Evolutionary conservation across 2,113 vertebrate genomes (phyloP).

Genomic region (Lophotis ruficrista): DNA sequence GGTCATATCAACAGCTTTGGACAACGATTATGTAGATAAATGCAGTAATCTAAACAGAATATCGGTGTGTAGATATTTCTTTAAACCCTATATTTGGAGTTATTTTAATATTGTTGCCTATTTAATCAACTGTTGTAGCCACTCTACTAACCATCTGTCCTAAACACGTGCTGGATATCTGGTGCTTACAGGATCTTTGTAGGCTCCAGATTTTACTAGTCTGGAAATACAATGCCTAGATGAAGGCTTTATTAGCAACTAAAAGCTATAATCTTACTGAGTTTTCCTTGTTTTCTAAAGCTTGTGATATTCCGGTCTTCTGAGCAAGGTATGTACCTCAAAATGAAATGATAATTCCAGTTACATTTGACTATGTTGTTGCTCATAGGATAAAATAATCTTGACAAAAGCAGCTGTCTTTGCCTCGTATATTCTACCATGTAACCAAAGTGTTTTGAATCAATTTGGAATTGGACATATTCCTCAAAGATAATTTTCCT

Average conservation of each 20-base stretch:
- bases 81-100: neutral
- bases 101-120: neutral
- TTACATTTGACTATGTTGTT: neutral
- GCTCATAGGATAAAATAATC: neutral
- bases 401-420: neutral
- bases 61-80: neutral
- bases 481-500: neutral
- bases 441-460: neutral
- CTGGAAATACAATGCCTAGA: neutral
- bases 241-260: neutral
- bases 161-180: neutral
- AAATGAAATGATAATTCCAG: neutral
- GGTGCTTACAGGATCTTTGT: neutral
- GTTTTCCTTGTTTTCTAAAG: neutral
- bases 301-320: neutral
- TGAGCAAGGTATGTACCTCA: neutral
- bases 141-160: neutral
- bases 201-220: neutral
- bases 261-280: neutral
- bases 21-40: neutral
- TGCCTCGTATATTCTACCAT: neutral
- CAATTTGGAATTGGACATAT: neutral
- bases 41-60: neutral
- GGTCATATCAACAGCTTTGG: constrained; percentile 14
- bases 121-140: neutral